Base-by-base conservation (phyloP, 2,113 vertebrate genomes). In the Gallinago paraguaiae region DNA sequence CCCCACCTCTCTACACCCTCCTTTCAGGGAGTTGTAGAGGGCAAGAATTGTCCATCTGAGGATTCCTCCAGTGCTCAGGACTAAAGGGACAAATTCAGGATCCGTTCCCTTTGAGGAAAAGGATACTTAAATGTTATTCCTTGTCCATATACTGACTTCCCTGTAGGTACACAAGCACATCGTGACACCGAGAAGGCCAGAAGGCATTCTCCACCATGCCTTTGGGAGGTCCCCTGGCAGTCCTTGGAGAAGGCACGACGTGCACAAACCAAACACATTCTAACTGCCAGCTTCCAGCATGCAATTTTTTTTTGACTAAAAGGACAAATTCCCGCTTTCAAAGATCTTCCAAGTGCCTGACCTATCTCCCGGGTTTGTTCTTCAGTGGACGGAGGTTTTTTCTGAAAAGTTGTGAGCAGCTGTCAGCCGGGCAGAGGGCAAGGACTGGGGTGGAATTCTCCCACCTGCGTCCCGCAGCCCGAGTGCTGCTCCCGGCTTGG, bases 141-240 rank as follows among this genome's bases (percentile, higher is more conserved):
- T 9, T 50, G 22, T 8, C 20, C 33, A 3, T 9, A 8, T 11
- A 45, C 7, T 70, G 57, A 20, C 24, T 61, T 50, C 82, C 13
- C 65, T 64, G 27, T 5, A 70, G 11, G 24, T 22, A 30, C 18
- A 64, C 9, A 59, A 53, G 33, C 11, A 17, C 0, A 2, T 15
- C 7, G 1, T 50, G 46, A 33, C 28, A 46, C 37, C 2, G 0
- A 63, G 39, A 33, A 56, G 3, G 0, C n/a, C 37, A 46, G 51
- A 24, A 85, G 54, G 2, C 2, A 9, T 79, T 35, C 8, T n/a
- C 60, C 28, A 23, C 27, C 7, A 0, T 16, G 10, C 17, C n/a
- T 60, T 31, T 28, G n/a, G 39, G 30, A 72, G 35, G 39, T 75
- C 4, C 8, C 9, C 9, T 46, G 17, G 30, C 22, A 31, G 23